Conservation (phyloP, 2,888 invertebrate species). For the Dusona sp. region DNA sequence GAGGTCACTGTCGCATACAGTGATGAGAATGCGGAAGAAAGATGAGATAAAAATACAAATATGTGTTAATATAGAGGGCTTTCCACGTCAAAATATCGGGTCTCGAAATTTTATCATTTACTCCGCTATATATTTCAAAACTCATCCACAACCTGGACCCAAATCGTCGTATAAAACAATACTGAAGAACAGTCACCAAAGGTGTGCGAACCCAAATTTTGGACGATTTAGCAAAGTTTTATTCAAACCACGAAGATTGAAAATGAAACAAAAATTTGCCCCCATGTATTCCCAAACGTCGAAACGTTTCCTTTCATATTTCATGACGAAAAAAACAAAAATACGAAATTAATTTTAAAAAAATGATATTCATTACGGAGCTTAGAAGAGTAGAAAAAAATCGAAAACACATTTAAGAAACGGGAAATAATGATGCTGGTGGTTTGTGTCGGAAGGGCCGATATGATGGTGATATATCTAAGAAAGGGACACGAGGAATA, state of each 20-base stretch:
- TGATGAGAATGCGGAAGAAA: constrained; percentile 22
- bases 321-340: not conserved
- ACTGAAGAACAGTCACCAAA: not conserved
- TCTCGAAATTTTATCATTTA: not conserved
- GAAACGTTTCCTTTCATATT: not conserved
- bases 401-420: not conserved
- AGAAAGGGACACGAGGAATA: constrained; percentile 65
- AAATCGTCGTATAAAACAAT: not conserved
- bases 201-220: not conserved
- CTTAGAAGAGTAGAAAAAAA: not conserved
- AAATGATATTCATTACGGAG: not conserved
- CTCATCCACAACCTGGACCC: not conserved
- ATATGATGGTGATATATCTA: constrained; percentile 34
- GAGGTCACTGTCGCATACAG: constrained; percentile 68
- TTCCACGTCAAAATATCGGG: not conserved
- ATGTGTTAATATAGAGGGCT: not conserved
- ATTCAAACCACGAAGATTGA: not conserved
- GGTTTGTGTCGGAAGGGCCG: not conserved
- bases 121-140: not conserved
- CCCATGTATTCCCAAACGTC: not conserved
- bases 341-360: not conserved
- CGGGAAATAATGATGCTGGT: not conserved
- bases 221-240: not conserved
- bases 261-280: not conserved
- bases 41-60: constrained; percentile 8